phyloP scores from a whole-genome alignment of 2,797 vertebrate genomes.

The Novumbra hubbsi region DNA sequence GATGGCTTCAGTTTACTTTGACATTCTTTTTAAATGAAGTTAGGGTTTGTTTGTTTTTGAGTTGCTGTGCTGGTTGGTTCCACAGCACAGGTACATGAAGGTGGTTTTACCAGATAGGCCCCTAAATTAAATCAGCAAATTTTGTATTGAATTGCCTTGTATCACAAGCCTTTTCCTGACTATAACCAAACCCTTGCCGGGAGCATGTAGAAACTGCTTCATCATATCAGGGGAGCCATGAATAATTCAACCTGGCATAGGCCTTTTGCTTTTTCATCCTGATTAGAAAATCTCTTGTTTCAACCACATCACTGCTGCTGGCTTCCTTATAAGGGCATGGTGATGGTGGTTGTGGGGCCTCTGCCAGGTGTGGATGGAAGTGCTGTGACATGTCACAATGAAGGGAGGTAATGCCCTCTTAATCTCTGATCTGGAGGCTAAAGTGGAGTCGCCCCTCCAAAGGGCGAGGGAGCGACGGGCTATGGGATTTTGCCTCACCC shows the following conservation, averaged over 20 bases:
- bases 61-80: not conserved
- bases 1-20: not conserved
- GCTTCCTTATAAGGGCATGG: constrained; percentile 32
- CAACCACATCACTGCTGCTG: constrained; percentile 33
- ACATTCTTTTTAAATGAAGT: not conserved
- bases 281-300: constrained; percentile 33
- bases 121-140: not conserved
- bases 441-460: constrained; percentile 26
- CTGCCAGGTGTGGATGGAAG: constrained; percentile 9
- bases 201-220: constrained; percentile 1
- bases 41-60: not conserved
- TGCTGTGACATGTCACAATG: constrained; percentile 12
- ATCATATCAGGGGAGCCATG: constrained; percentile 14
- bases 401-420: constrained; percentile 21
- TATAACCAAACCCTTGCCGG: not conserved
- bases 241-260: constrained; percentile 31
- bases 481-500: constrained; percentile 3
- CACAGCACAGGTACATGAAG: not conserved
- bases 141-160: not conserved
- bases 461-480: not conserved
- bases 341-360: constrained; percentile 10
- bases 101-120: not conserved
- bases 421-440: constrained; percentile 19
- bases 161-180: not conserved
- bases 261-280: constrained; percentile 16